Conservation (phyloP, 1,140 invertebrate species). For the Linepithema humile region DNA sequence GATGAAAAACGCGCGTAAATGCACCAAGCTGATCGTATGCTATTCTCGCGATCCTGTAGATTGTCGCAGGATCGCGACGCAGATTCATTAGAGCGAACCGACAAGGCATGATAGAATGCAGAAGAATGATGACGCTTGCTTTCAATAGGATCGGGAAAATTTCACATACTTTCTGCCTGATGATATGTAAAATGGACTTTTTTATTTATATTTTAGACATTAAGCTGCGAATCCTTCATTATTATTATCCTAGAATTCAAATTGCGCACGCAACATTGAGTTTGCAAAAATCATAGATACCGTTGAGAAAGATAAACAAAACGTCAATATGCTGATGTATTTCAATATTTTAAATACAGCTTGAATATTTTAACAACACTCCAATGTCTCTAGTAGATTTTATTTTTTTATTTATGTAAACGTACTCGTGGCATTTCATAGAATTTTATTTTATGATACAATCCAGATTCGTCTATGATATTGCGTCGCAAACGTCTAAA, state of each 20-base stretch:
- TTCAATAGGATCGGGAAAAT: neutral
- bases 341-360: neutral
- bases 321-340: neutral
- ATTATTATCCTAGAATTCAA: neutral
- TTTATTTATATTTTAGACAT: neutral
- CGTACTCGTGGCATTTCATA: neutral
- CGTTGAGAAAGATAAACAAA: neutral
- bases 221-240: neutral
- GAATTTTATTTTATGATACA: neutral
- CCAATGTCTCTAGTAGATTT: neutral
- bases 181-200: neutral
- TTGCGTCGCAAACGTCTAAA: neutral
- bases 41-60: neutral
- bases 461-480: neutral
- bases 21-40: neutral
- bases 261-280: neutral
- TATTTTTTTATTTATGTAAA: neutral
- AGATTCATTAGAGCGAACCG: neutral
- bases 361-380: neutral
- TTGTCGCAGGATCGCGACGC: neutral
- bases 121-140: neutral
- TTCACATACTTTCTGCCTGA: neutral
- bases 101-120: too few relatives aligned
- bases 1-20: conserved; percentile 12
- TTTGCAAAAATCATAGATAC: neutral